A percentile compares a stretch with the other conserved stretches of the same genome.
These are phyloP conservation scores for Zonitis immaculata DNA, from an alignment of 2,888 invertebrate species.

Conservation along the genomic window DNA sequence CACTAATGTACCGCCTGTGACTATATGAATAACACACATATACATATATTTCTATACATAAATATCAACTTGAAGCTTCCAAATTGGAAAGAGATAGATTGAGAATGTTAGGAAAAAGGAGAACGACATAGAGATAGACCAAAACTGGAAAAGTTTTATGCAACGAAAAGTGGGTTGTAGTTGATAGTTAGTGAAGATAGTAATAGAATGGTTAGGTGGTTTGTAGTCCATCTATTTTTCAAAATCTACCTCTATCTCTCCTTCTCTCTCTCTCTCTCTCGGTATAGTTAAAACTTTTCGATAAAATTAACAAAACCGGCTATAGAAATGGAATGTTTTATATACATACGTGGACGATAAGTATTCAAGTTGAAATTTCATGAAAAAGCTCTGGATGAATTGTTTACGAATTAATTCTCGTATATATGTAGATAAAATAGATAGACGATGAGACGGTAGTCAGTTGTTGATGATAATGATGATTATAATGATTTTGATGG, in stretches of 20 bases:
- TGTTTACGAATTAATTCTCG: conserved; percentile 13
- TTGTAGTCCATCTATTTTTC: conserved; percentile 11
- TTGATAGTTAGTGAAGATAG: too few species aligned
- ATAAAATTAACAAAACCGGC: neutral
- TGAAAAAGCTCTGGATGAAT: conserved; percentile 6
- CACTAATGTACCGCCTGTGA: conserved; percentile 28
- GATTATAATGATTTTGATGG: neutral
- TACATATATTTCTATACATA: conserved; percentile 16
- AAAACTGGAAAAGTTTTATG: neutral
- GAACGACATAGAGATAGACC: neutral
- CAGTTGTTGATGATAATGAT: conserved; percentile 3
- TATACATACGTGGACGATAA: neutral
- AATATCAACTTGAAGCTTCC: conserved; percentile 28
- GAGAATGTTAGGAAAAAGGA: too few species aligned
- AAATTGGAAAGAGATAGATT: too few species aligned
- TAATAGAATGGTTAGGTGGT: neutral
- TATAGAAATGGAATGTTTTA: neutral
- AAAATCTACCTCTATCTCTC: conserved; percentile 1
- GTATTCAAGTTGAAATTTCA: conserved; percentile 4
- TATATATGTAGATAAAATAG: neutral
- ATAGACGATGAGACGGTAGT: conserved; percentile 11
- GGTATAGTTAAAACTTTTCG: neutral
- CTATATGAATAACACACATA: conserved; percentile 25
- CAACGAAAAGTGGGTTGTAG: neutral
- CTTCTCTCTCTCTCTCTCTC: too few species aligned